These are phyloP conservation scores for Yasuhikotakia modesta DNA, from an alignment of 2,797 vertebrate species.

Conservation along the genomic window DNA sequence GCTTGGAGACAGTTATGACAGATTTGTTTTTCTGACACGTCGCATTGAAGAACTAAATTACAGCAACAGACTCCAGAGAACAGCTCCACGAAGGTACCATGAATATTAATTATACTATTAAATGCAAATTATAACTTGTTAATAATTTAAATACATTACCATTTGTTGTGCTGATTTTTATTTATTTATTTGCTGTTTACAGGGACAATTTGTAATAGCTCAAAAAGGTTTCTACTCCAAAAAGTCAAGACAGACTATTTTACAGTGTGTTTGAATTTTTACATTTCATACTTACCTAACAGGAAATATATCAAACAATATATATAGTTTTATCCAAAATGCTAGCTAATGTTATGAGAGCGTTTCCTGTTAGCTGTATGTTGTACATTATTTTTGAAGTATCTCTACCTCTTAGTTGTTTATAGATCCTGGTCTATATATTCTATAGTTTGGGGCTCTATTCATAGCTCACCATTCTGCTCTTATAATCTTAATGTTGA, in stretches of 20 bases:
- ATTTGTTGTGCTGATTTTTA: neutral
- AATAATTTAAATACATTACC: neutral
- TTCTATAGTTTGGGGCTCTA: conserved; percentile 65
- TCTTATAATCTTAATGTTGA: conserved; percentile 66
- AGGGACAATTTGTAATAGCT: too few relatives aligned
- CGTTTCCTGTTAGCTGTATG: too few relatives aligned
- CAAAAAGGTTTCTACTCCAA: too few relatives aligned
- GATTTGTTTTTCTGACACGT: conserved; percentile 29
- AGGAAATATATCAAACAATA: too few relatives aligned
- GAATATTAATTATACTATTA: too few relatives aligned
- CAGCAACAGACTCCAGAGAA: conserved; percentile 1
- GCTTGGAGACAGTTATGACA: conserved; percentile 19
- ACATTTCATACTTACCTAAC: too few relatives aligned
- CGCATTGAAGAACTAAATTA: neutral
- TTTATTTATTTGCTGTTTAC: too few relatives aligned
- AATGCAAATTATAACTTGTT: neutral
- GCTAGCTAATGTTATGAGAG: too few relatives aligned
- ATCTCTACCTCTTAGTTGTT: conserved; percentile 1
- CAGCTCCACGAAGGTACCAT: conserved; percentile 35
- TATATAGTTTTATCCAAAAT: too few relatives aligned
- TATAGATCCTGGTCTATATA: conserved; percentile 42
- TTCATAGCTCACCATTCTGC: conserved; percentile 47
- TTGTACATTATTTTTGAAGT: neutral
- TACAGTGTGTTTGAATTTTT: too few relatives aligned
- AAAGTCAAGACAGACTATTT: too few relatives aligned